Percentiles rank a stretch among this genome's conserved stretches.
phyloP scores from a whole-genome alignment of 2,797 vertebrate genomes.

The Tolypeutes matacus region DNA sequence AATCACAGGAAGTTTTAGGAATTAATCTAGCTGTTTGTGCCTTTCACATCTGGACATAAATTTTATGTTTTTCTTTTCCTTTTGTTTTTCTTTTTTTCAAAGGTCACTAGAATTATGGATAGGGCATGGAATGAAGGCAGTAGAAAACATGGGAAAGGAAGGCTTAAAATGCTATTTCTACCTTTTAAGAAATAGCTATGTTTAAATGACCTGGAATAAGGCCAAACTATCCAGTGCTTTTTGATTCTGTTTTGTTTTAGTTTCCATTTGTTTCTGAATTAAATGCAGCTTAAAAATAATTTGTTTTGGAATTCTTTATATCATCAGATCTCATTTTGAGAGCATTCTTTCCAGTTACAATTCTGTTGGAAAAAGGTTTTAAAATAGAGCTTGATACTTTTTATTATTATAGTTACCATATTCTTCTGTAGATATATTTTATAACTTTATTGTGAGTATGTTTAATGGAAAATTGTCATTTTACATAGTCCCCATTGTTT shows the following conservation, averaged over 20 bases:
- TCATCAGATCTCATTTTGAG: constrained; percentile 73
- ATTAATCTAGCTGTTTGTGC: constrained; percentile 86
- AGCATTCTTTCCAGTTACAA: constrained; percentile 75
- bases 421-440: background rate
- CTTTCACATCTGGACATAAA: constrained; percentile 88
- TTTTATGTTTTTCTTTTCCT: constrained; percentile 76
- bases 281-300: constrained; percentile 82
- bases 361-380: constrained; percentile 78
- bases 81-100: constrained; percentile 58
- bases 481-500: constrained; percentile 75
- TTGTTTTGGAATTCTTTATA: constrained; percentile 81
- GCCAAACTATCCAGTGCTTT: constrained; percentile 83
- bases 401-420: constrained; percentile 53
- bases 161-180: constrained; percentile 87
- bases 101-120: constrained; percentile 88
- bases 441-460: background rate
- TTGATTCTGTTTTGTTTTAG: constrained; percentile 68
- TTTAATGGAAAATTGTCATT: constrained; percentile 68
- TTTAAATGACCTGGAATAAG: constrained; percentile 87
- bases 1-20: constrained; percentile 87
- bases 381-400: constrained; percentile 68
- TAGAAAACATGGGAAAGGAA: constrained; percentile 90
- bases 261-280: constrained; percentile 87
- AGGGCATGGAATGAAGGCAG: constrained; percentile 85
- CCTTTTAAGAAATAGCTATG: constrained; percentile 89